These are phyloP conservation scores for Plestiodon gilberti DNA, from an alignment of 2,113 vertebrate genomes.

Conservation along the genomic window DNA sequence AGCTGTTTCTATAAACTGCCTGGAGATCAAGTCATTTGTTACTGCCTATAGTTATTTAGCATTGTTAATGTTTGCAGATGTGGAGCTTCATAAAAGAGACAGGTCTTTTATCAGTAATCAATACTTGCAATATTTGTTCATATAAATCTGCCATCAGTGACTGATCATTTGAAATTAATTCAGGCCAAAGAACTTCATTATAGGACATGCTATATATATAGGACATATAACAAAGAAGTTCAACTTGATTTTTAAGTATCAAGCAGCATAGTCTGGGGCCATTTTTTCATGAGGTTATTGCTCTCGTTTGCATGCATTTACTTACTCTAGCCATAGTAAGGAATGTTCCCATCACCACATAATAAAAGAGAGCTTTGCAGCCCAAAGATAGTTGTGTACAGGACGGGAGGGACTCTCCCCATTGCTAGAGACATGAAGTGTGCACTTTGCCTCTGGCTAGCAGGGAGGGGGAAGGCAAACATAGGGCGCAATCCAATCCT, in stretches of 20 bases:
- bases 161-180: constrained; percentile 33
- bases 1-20: constrained; percentile 14
- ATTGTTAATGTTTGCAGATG: constrained; percentile 21
- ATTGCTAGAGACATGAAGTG: not conserved
- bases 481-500: too few species aligned
- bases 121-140: constrained; percentile 58
- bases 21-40: constrained; percentile 36
- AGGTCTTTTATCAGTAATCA: constrained; percentile 51
- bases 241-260: not conserved
- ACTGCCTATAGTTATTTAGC: constrained; percentile 42
- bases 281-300: not conserved
- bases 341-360: not conserved
- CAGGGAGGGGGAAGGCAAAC: not conserved
- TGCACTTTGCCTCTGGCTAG: not conserved
- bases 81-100: constrained; percentile 39
- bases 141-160: constrained; percentile 49
- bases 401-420: not conserved
- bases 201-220: not conserved
- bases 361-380: not conserved
- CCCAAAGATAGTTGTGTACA: not conserved
- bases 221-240: rapidly evolving
- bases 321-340: not conserved
- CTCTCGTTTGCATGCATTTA: not conserved
- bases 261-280: not conserved
- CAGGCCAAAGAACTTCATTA: constrained; percentile 30